Percentiles rank a stretch among this genome's conserved stretches.
These are phyloP conservation scores for Ammodytes dubius DNA, from an alignment of 2,113 vertebrate genomes.

Conservation along the genomic window DNA sequence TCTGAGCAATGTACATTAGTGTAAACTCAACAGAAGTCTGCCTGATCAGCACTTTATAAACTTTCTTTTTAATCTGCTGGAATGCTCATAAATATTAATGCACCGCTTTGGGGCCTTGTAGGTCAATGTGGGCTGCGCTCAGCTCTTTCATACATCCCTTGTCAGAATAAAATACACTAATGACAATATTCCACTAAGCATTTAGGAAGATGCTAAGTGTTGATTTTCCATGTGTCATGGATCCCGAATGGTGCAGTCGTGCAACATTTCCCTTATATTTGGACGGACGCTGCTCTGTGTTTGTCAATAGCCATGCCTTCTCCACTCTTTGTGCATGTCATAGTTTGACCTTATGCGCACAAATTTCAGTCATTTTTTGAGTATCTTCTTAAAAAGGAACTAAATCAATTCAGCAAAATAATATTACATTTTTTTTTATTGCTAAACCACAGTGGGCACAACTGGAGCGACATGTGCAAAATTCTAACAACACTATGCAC, in stretches of 20 bases:
- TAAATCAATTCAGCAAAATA: background rate
- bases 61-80: constrained; percentile 43
- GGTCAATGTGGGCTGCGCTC: constrained; percentile 50
- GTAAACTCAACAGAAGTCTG: constrained; percentile 23
- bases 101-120: constrained; percentile 4
- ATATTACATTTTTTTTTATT: no score
- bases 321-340: constrained; percentile 16
- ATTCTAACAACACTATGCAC: no score
- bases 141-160: constrained; percentile 53
- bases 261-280: background rate
- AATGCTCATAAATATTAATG: constrained; percentile 65
- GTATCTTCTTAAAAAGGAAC: constrained; percentile 23
- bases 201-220: constrained; percentile 51
- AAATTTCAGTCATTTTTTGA: constrained; percentile 59
- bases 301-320: constrained; percentile 35
- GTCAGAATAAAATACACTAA: constrained; percentile 53
- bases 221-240: constrained; percentile 42
- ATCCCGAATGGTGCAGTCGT: background rate
- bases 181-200: constrained; percentile 24
- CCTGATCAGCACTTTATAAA: constrained; percentile 60
- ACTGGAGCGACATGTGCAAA: no score
- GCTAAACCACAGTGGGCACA: no score
- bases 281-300: constrained; percentile 14
- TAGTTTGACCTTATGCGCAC: constrained; percentile 61
- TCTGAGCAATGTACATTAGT: constrained; percentile 29